phyloP scores from a whole-genome alignment of 2,113 vertebrate genomes.

The Anhinga rufa region DNA sequence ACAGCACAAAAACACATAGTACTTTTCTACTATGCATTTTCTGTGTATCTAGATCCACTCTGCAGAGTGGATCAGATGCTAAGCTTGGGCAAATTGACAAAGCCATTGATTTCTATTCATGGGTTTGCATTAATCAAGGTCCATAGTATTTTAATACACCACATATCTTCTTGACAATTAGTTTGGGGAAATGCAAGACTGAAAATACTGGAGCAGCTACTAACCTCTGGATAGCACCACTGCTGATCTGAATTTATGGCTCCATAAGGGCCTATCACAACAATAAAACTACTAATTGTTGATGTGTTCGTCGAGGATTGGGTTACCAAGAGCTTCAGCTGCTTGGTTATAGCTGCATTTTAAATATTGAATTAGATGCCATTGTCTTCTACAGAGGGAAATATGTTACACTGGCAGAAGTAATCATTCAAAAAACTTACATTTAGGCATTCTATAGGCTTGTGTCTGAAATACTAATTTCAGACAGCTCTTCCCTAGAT shows the following conservation, averaged over 20 bases:
- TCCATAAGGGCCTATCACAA: background rate
- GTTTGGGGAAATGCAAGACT: background rate
- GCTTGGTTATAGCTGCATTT: background rate
- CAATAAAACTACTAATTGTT: background rate
- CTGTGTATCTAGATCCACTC: background rate
- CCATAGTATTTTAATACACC: background rate
- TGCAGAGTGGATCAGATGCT: background rate
- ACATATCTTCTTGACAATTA: background rate
- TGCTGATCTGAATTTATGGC: background rate
- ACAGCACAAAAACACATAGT: background rate
- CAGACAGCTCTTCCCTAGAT: background rate
- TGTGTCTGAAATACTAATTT: background rate
- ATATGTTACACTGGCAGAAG: background rate
- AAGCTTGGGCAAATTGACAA: background rate
- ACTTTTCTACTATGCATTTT: background rate
- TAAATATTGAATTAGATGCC: background rate
- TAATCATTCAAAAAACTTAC: background rate
- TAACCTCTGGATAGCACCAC: background rate
- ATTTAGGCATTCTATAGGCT: background rate
- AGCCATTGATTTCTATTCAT: background rate
- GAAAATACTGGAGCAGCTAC: background rate
- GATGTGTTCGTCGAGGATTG: background rate
- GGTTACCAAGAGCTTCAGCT: background rate
- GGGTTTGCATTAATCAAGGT: background rate
- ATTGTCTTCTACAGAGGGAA: background rate